These are phyloP conservation scores for Platyrinchus mystaceus DNA, from an alignment of 2,797 vertebrate genomes.

Conservation along the genomic window DNA sequence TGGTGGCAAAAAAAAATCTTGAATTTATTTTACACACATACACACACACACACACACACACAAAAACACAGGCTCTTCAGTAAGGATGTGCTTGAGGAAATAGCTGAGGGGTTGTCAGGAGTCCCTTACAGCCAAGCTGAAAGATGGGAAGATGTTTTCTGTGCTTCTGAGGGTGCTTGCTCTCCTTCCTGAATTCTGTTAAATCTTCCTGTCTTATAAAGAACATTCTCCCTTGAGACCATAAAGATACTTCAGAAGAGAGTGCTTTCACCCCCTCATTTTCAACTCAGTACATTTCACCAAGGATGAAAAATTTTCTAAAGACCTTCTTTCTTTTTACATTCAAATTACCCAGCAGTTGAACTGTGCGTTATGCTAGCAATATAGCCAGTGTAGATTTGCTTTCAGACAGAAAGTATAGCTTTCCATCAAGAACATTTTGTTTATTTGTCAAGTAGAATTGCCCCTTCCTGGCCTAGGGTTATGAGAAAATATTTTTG, in stretches of 20 bases:
- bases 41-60: not conserved
- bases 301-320: conserved; percentile 20
- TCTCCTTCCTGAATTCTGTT: conserved; percentile 2
- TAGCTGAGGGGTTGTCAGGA: not conserved
- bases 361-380: not conserved
- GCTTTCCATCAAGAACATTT: conserved; percentile 14
- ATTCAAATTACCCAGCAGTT: not conserved
- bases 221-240: conserved; percentile 7
- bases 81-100: not conserved
- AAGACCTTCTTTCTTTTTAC: not conserved
- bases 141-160: not conserved
- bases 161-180: not conserved
- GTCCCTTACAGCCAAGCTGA: not conserved
- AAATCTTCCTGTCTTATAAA: conserved; percentile 14
- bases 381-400: not conserved
- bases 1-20: not conserved
- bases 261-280: not conserved
- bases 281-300: not conserved
- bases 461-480: conserved; percentile 13
- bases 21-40: not conserved
- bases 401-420: not conserved
- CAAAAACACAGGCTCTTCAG: not conserved
- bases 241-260: conserved; percentile 3
- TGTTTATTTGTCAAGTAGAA: conserved; percentile 21
- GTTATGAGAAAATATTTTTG: conserved; percentile 24